Evolutionary conservation across 2,113 vertebrate species (phyloP).

Genomic region (Hyperoodon ampullatus): DNA sequence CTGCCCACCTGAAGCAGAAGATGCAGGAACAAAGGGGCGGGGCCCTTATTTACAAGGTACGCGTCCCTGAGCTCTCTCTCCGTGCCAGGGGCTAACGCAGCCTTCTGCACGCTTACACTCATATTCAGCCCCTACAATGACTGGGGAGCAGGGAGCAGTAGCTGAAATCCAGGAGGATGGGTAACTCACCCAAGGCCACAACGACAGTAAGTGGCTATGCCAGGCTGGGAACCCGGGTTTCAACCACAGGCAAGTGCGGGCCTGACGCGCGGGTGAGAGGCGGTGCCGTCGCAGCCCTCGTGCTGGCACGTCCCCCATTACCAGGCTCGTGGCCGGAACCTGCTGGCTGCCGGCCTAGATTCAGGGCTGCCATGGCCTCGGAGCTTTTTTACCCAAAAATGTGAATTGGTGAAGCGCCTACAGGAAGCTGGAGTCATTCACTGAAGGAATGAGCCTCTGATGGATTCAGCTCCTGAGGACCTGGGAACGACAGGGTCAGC

Average conservation of each 20-base stretch:
- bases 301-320: neutral
- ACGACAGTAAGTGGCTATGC: rapidly evolving
- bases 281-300: neutral
- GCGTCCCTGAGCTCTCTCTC: rapidly evolving
- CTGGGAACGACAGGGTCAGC: rapidly evolving
- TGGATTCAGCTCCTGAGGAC: too few relatives aligned
- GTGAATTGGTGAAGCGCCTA: neutral
- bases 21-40: neutral
- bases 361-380: neutral
- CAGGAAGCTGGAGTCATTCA: neutral
- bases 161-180: too few relatives aligned
- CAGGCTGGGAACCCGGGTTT: neutral
- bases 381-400: neutral
- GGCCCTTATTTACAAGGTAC: rapidly evolving
- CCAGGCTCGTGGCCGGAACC: neutral
- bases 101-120: neutral
- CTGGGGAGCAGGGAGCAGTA: too few relatives aligned
- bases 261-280: neutral
- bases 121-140: rapidly evolving
- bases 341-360: neutral
- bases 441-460: rapidly evolving
- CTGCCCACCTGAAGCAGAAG: neutral
- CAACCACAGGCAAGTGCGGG: neutral
- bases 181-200: rapidly evolving
- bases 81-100: neutral